Evolutionary conservation across 2,797 vertebrate species (phyloP).

Genomic region (Carcharodon carcharias): DNA sequence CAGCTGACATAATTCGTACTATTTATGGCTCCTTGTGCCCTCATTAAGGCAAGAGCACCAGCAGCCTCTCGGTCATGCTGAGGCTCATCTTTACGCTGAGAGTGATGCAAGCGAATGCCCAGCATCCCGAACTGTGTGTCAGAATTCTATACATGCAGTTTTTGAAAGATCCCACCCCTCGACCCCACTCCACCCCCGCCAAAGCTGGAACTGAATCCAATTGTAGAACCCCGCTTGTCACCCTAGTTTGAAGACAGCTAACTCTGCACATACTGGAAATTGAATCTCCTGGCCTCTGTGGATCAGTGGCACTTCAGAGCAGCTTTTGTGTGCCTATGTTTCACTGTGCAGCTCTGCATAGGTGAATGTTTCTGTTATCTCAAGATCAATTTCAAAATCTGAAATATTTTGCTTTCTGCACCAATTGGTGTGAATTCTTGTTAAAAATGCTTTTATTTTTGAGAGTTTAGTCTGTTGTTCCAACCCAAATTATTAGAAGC

Average conservation of each 20-base stretch:
- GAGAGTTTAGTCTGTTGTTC: neutral
- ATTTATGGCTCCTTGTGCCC: neutral
- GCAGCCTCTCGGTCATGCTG: neutral
- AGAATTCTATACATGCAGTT: neutral
- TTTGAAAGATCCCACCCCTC: neutral
- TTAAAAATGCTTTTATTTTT: neutral
- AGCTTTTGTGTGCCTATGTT: neutral
- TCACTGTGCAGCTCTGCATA: neutral
- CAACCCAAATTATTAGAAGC: neutral
- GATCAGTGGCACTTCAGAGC: neutral
- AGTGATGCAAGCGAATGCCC: neutral
- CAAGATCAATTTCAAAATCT: neutral
- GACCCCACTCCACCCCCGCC: neutral
- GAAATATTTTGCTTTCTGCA: neutral
- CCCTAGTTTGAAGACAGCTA: too few relatives aligned
- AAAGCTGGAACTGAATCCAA: neutral
- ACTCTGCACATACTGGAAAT: neutral
- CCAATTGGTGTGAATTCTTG: neutral
- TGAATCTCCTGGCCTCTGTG: neutral
- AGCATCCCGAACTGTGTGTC: neutral
- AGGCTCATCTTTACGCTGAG: neutral
- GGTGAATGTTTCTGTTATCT: neutral
- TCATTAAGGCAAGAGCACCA: neutral
- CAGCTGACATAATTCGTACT: neutral
- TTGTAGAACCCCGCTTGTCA: neutral